Evolutionary conservation across 2,888 invertebrate species (phyloP).

Genomic region (Trisateles emortualis): DNA sequence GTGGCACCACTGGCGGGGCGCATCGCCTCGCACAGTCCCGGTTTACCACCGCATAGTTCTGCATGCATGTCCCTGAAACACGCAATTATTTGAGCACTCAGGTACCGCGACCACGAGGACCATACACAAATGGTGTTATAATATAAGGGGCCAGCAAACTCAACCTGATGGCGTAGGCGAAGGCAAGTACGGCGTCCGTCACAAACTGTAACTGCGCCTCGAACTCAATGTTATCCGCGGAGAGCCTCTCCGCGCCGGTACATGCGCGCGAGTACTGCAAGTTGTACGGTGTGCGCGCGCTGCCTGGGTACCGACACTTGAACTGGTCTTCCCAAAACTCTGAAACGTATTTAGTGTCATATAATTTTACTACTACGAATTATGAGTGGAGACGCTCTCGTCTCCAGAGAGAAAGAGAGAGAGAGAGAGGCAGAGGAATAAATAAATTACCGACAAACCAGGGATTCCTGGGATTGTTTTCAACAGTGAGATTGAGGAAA

Average conservation of each 20-base stretch:
- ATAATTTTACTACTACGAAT: background rate
- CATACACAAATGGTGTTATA: too few species aligned
- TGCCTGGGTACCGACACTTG: constrained; percentile 93
- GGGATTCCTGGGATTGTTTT: constrained; percentile 96
- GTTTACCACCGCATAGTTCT: constrained; percentile 91
- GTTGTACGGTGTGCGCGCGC: constrained; percentile 94
- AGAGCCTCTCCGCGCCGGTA: constrained; percentile 92
- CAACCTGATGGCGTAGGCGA: constrained; percentile 94
- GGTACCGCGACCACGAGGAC: constrained; percentile 91
- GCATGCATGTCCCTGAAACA: constrained; percentile 95
- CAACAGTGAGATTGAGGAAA: constrained; percentile 93
- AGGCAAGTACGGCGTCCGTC: constrained; percentile 97
- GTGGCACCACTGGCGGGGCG: constrained; percentile 95
- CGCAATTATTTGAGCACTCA: constrained; percentile 88
- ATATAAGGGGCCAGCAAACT: too few species aligned
- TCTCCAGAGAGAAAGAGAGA: too few species aligned
- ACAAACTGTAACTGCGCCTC: constrained; percentile 98
- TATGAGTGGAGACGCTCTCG: background rate
- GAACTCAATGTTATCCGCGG: constrained; percentile 92
- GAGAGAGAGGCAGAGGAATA: too few species aligned
- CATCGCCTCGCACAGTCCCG: constrained; percentile 95
- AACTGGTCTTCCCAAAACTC: constrained; percentile 99
- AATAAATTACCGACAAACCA: constrained; percentile 95
- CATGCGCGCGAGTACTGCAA: constrained; percentile 89
- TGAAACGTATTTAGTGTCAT: constrained; percentile 59